phyloP scores from a whole-genome alignment of 2,797 vertebrate genomes.

The Enteromius afrohamiltoni region DNA sequence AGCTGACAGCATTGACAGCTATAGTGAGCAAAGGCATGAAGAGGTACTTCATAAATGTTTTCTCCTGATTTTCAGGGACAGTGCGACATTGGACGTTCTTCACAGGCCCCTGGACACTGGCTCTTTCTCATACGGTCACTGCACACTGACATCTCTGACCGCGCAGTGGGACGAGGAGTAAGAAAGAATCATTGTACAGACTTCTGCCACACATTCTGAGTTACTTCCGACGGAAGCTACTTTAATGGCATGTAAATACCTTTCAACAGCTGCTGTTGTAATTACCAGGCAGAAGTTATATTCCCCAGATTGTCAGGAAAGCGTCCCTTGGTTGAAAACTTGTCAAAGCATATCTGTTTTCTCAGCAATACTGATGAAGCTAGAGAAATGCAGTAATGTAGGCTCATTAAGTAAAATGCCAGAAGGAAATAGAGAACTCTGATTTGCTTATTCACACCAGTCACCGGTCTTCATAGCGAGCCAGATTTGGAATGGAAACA shows the following conservation, averaged over 20 bases:
- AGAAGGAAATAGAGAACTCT: constrained; percentile 29
- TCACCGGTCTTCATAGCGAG: not conserved
- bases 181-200: constrained; percentile 55
- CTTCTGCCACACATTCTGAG: constrained; percentile 54
- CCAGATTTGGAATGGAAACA: not conserved
- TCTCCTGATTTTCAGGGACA: constrained; percentile 38
- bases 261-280: constrained; percentile 66
- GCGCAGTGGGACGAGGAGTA: constrained; percentile 23
- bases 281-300: constrained; percentile 64
- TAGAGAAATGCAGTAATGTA: constrained; percentile 45
- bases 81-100: constrained; percentile 46
- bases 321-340: constrained; percentile 57
- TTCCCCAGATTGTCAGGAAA: constrained; percentile 59
- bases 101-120: constrained; percentile 41
- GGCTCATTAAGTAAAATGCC: constrained; percentile 38
- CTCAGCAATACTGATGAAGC: constrained; percentile 60
- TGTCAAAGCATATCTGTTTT: constrained; percentile 60
- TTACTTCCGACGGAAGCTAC: constrained; percentile 57
- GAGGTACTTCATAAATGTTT: constrained; percentile 29
- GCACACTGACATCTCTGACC: constrained; percentile 54
- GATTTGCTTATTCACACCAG: constrained; percentile 20
- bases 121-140: constrained; percentile 56
- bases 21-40: constrained; percentile 35
- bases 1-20: constrained; percentile 26
- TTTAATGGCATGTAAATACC: constrained; percentile 64